phyloP scores from a whole-genome alignment of 2,797 vertebrate species.

The Falco cherrug region DNA sequence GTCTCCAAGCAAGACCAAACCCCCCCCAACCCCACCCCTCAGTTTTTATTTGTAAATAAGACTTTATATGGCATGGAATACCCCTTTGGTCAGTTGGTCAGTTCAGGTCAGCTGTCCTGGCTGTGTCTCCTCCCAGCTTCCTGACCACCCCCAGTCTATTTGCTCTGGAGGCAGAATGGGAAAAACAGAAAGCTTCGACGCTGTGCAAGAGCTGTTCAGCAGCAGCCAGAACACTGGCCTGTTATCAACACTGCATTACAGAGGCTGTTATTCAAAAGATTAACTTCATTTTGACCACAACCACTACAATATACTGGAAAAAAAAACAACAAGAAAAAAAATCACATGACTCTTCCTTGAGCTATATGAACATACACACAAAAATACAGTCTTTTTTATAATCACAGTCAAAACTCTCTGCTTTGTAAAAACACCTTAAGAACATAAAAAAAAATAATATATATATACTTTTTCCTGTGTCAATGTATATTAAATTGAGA shows the following conservation, averaged over 20 bases:
- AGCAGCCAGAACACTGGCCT: neutral
- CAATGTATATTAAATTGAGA: neutral
- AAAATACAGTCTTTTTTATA: neutral
- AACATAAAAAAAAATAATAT: neutral
- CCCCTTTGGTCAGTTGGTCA: neutral
- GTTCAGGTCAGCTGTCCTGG: neutral
- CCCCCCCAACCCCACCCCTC: too few species aligned
- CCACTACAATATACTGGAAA: neutral
- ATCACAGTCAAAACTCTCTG: neutral
- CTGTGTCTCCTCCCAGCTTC: neutral
- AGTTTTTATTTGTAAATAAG: neutral
- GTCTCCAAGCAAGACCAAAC: neutral
- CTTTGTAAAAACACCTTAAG: neutral
- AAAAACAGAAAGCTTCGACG: neutral
- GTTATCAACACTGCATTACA: neutral
- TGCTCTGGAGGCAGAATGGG: accelerated
- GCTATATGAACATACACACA: neutral
- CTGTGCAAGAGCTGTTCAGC: neutral
- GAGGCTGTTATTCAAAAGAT: neutral
- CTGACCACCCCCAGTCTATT: neutral
- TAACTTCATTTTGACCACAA: neutral
- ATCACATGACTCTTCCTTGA: neutral
- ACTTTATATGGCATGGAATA: neutral
- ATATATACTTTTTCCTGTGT: neutral
- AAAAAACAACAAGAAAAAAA: neutral